Conservation (phyloP, 2,888 invertebrate genomes). For the Dasysyrphus tricinctus region DNA sequence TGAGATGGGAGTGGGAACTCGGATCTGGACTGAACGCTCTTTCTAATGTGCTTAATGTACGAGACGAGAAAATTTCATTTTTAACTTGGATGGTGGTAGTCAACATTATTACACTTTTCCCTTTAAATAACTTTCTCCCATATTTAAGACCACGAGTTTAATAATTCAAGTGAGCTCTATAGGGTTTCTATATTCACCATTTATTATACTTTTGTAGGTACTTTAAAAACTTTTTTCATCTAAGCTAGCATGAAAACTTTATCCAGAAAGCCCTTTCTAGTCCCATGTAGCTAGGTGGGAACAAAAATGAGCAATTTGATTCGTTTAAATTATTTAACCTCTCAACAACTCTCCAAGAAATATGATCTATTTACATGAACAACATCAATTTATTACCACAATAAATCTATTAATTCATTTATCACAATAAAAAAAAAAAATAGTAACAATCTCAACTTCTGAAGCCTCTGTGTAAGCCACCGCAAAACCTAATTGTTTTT, state of each 20-base stretch:
- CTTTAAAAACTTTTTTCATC: neutral
- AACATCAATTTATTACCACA: slow-evolving; percentile 51
- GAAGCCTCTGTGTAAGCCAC: slow-evolving; percentile 32
- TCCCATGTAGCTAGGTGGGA: neutral
- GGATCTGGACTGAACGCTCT: no score
- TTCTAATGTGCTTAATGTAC: no score
- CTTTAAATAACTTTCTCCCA: no score
- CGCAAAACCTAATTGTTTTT: slow-evolving; percentile 39
- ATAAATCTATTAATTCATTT: slow-evolving; percentile 49
- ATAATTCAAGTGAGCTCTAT: no score
- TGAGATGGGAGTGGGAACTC: no score
- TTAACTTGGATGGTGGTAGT: no score
- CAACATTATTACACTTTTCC: no score
- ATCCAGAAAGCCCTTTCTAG: neutral
- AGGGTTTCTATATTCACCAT: no score
- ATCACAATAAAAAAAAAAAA: neutral
- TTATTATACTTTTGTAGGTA: neutral
- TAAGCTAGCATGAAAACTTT: neutral
- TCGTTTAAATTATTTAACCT: slow-evolving; percentile 1
- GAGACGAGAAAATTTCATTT: no score
- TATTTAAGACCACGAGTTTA: no score
- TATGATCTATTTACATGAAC: slow-evolving; percentile 45
- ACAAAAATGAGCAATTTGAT: slow-evolving; percentile 9
- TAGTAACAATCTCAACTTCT: slow-evolving; percentile 1
- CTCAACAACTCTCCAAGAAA: slow-evolving; percentile 14